Evolutionary conservation across 2,113 vertebrate species (phyloP).

Genomic region (Canis aureus): DNA sequence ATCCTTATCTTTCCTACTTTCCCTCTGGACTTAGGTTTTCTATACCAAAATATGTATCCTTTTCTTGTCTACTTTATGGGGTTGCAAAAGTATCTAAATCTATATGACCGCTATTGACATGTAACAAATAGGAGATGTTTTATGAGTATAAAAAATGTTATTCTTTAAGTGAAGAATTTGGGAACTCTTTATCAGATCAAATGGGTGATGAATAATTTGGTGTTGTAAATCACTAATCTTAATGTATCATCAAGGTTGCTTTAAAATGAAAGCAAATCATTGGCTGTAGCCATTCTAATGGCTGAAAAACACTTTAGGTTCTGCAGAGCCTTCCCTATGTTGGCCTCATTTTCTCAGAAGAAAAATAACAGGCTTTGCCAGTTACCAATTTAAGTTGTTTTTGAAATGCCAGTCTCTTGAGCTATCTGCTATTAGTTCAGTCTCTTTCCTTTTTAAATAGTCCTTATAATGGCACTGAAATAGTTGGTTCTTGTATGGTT

Average conservation of each 20-base stretch:
- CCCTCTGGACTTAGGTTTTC: not conserved
- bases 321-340: constrained; percentile 40
- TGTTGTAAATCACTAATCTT: constrained; percentile 55
- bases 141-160: constrained; percentile 21
- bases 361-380: constrained; percentile 12
- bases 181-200: constrained; percentile 7
- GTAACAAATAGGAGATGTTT: constrained; percentile 6
- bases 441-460: constrained; percentile 26
- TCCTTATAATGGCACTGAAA: constrained; percentile 5
- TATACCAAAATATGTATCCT: not conserved
- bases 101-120: constrained; percentile 18
- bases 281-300: constrained; percentile 11
- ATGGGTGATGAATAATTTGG: constrained; percentile 30
- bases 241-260: constrained; percentile 42
- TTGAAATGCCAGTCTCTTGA: constrained; percentile 46
- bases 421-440: constrained; percentile 33
- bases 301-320: constrained; percentile 13
- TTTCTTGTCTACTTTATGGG: not conserved
- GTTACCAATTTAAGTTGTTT: constrained; percentile 48
- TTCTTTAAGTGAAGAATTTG: constrained; percentile 44
- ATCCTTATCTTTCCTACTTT: not conserved
- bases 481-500: constrained; percentile 9
- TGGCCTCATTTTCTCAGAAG: constrained; percentile 58
- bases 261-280: constrained; percentile 59
- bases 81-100: constrained; percentile 16